Evolutionary conservation across 2,797 vertebrate genomes (phyloP), one percentile per base, ranked within the genome.

Genomic region (Hipposideros larvatus): DNA sequence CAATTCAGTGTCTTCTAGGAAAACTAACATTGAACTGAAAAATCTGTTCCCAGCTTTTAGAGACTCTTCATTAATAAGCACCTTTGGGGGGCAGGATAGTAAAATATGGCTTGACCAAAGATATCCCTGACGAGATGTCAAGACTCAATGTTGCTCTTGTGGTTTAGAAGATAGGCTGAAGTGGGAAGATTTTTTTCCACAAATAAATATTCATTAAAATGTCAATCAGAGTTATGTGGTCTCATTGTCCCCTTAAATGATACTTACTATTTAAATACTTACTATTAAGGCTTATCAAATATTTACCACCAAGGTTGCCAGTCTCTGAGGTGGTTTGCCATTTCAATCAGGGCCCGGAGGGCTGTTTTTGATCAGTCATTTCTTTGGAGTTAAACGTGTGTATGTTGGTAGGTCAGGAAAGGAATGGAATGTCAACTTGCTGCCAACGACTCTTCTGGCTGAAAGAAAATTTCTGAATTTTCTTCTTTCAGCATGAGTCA

Each of bases 391-490:
- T 95, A 90, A 84, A 95, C 59, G 92, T 90, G 87, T 89, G 87
- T 86, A 89, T 9, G 7, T 90, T 96, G 94, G 93, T 95, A 95
- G 77, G 79, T 87, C 75, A 95, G 95, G 77, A 94, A 96, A 91
- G 90, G 93, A 98, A 97, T 80, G 90, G 21, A 93, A 90, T 97
- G 87, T 96, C 94, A 96, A 19, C 61, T 97, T 98, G 87, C 91
- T 97, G 95, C 82, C 82, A 97, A 34, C 6, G 80, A 51, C 46
- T 95, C 63, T 97, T 96, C 75, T 98, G 71, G 97, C 93, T 80
- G 48, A 95, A 96, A 97, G 80, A 96, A 53, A 37, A 78, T 41
- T 95, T 97, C 97, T 87, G 94, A 84, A 14, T 93, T 98, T 83
- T 93, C 95, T 95, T 83, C 86, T 91, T 97, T 98, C 34, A 85